Evolutionary conservation across 1,140 invertebrate species (phyloP).

Genomic region (Scaptomyza montana): DNA sequence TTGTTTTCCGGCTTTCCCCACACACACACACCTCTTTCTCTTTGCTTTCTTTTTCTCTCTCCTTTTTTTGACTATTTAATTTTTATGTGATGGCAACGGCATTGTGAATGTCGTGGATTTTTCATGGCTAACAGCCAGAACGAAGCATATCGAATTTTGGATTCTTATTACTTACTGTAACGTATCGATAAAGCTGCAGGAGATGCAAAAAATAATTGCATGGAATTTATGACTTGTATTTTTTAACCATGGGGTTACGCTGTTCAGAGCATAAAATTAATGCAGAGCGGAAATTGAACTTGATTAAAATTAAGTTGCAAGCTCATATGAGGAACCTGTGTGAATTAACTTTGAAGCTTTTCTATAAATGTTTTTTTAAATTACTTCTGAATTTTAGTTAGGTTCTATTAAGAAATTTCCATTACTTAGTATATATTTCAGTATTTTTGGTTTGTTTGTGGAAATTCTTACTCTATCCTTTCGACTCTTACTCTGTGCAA

Average conservation of each 20-base stretch:
- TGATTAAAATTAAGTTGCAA: too few species aligned
- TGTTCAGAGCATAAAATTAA: not conserved
- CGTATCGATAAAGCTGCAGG: not conserved
- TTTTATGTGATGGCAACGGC: slow-evolving; percentile 46
- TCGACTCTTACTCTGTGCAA: not conserved
- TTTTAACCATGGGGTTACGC: not conserved
- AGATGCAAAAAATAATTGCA: not conserved
- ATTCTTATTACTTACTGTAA: slow-evolving; percentile 5
- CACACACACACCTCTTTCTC: slow-evolving; percentile 5
- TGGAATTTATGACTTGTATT: not conserved
- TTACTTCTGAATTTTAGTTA: not conserved
- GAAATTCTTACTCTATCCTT: not conserved
- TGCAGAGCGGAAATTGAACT: not conserved
- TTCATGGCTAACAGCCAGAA: slow-evolving; percentile 20
- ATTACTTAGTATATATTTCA: slow-evolving; percentile 56
- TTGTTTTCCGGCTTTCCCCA: slow-evolving; percentile 64
- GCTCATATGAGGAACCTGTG: too few species aligned
- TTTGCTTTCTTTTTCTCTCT: slow-evolving; percentile 15
- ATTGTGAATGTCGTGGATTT: slow-evolving; percentile 34
- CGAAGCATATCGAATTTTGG: slow-evolving; percentile 4
- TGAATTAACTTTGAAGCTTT: too few species aligned
- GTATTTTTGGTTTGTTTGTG: not conserved
- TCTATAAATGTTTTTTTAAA: not conserved
- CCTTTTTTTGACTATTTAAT: slow-evolving; percentile 42
- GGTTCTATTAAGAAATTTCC: slow-evolving; percentile 38